phyloP scores from a whole-genome alignment of 2,888 invertebrate genomes.

The Parnassius mnemosyne region DNA sequence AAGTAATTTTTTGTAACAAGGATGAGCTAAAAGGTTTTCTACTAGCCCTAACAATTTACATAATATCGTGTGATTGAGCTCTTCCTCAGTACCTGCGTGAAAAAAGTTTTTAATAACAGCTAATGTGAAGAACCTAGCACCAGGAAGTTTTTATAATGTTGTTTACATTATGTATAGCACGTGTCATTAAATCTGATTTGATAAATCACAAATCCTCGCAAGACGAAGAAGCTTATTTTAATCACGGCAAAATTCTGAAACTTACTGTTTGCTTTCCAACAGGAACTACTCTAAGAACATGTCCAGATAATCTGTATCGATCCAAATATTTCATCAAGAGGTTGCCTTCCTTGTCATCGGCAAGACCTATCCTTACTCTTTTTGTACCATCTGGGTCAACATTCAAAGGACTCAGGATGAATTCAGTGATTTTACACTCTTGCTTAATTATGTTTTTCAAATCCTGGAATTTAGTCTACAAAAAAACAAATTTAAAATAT shows the following conservation, averaged over 20 bases:
- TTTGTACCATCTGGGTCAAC: conserved; percentile 50
- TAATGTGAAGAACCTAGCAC: too few species aligned
- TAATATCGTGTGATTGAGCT: too few species aligned
- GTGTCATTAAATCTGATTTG: too few species aligned
- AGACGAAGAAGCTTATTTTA: too few species aligned
- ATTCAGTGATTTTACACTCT: conserved; percentile 60
- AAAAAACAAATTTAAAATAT: conserved; percentile 7
- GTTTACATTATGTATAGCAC: too few species aligned
- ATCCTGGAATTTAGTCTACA: conserved; percentile 63
- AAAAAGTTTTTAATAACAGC: too few species aligned
- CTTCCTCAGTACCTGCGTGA: too few species aligned
- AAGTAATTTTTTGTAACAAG: too few species aligned
- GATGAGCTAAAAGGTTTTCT: too few species aligned
- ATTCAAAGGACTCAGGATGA: conserved; percentile 60
- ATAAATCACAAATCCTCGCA: too few species aligned
- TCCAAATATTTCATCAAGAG: conserved; percentile 58
- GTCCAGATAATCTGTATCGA: conserved; percentile 53
- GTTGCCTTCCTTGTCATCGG: conserved; percentile 55
- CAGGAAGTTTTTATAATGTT: too few species aligned
- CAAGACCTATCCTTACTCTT: conserved; percentile 61
- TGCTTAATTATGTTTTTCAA: conserved; percentile 57
- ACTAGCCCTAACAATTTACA: too few species aligned
- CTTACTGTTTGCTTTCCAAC: conserved; percentile 49
- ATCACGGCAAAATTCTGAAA: conserved; percentile 17
- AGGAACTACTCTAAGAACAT: conserved; percentile 51